Percentiles rank a stretch among this genome's conserved stretches.
These are phyloP conservation scores for Ascaphus truei DNA, from an alignment of 2,113 vertebrate genomes.

Conservation along the genomic window DNA sequence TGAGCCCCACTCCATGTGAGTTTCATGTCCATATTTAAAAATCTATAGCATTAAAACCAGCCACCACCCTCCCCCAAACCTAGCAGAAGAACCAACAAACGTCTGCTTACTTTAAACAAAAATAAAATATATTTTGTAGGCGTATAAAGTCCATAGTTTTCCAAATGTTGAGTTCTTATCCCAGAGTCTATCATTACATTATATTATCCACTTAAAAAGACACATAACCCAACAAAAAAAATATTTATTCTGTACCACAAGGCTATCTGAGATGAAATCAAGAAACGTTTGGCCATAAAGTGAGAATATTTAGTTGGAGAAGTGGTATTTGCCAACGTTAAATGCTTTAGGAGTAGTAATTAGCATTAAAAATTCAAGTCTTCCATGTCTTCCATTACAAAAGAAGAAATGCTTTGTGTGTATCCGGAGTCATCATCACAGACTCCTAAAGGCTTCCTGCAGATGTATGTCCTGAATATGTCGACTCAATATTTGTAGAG, in stretches of 20 bases:
- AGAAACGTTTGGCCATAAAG: neutral
- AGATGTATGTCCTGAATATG: slow-evolving; percentile 13
- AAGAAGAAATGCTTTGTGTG: neutral
- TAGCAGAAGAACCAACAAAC: too few relatives aligned
- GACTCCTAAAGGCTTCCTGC: slow-evolving; percentile 5
- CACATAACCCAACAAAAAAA: neutral
- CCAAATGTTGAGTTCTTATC: too few relatives aligned
- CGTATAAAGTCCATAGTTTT: too few relatives aligned
- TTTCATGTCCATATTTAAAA: too few relatives aligned
- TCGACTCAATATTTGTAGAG: neutral
- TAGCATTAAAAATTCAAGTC: neutral
- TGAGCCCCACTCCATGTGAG: too few relatives aligned
- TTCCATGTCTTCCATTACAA: neutral
- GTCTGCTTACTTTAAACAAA: too few relatives aligned
- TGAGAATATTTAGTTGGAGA: neutral
- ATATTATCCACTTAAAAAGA: neutral
- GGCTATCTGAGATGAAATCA: too few relatives aligned
- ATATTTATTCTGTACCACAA: neutral
- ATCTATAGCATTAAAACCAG: too few relatives aligned
- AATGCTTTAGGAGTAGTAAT: neutral
- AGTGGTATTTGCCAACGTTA: neutral
- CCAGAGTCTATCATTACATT: neutral
- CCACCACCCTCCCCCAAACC: too few relatives aligned
- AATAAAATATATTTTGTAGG: too few relatives aligned
- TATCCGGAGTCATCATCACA: neutral